These are phyloP conservation scores for Drosophila watanabei DNA, from an alignment of 1,140 invertebrate genomes.

Conservation along the genomic window DNA sequence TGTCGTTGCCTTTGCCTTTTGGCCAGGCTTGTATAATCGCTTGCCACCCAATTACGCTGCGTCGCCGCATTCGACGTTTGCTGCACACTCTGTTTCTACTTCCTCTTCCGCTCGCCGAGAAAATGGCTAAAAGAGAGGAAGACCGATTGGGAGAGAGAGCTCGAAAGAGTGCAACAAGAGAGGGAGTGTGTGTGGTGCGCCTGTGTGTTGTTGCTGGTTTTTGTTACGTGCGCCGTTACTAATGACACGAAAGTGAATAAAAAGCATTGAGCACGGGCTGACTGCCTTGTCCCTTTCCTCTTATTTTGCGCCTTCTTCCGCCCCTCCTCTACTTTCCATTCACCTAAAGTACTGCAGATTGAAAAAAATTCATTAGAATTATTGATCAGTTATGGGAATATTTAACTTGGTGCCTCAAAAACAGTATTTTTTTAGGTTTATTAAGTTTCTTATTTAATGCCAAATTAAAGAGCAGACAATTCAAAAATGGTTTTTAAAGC, in stretches of 20 bases:
- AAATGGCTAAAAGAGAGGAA: slow-evolving; percentile 14
- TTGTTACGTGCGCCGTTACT: slow-evolving; percentile 79
- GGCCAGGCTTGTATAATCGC: slow-evolving; percentile 73
- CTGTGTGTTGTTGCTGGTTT: slow-evolving; percentile 23
- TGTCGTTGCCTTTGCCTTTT: slow-evolving; percentile 32
- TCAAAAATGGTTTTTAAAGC: background rate
- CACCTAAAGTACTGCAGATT: slow-evolving; percentile 7
- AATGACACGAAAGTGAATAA: slow-evolving; percentile 82
- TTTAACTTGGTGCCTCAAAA: no score
- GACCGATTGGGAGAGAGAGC: slow-evolving; percentile 12
- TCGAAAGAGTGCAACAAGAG: slow-evolving; percentile 23
- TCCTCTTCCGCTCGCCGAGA: slow-evolving; percentile 73
- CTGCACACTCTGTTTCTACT: slow-evolving; percentile 82
- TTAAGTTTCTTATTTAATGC: background rate
- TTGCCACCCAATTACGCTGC: slow-evolving; percentile 75
- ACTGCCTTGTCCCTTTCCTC: slow-evolving; percentile 1
- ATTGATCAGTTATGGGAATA: slow-evolving; percentile 2
- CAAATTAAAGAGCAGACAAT: background rate
- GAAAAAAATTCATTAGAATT: slow-evolving; percentile 11
- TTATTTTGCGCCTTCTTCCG: slow-evolving; percentile 22
- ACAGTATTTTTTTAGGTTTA: background rate
- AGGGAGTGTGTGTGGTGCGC: slow-evolving; percentile 23
- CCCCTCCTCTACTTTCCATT: slow-evolving; percentile 17
- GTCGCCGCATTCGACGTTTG: slow-evolving; percentile 67
- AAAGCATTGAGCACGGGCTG: slow-evolving; percentile 58